A percentile compares a stretch with the other conserved stretches of the same genome.
These are phyloP conservation scores for Mobula birostris DNA, from an alignment of 2,113 vertebrate species.

Conservation along the genomic window DNA sequence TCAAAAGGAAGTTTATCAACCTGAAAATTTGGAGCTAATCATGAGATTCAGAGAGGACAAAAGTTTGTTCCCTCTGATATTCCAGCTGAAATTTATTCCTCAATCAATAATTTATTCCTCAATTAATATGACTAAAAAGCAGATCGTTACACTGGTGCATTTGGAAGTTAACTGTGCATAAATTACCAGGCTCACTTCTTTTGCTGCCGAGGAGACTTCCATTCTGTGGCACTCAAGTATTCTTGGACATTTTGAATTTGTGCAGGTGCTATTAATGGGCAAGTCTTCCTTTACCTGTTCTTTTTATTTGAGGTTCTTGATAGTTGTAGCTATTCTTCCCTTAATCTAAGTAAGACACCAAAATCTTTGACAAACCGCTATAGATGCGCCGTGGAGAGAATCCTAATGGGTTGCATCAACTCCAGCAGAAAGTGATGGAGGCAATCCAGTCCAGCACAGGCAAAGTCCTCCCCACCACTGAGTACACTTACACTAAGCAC, in stretches of 20 bases:
- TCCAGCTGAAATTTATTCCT: not conserved
- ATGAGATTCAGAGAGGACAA: not conserved
- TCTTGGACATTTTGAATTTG: no score
- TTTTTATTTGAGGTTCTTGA: not conserved
- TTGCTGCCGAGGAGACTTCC: no score
- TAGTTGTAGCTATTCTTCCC: not conserved
- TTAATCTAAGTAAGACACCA: not conserved
- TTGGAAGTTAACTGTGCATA: not conserved
- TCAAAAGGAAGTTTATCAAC: not conserved
- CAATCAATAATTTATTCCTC: not conserved
- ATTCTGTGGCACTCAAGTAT: no score
- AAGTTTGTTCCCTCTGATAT: not conserved
- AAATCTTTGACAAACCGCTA: no score
- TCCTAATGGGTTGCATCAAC: no score
- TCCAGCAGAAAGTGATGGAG: no score
- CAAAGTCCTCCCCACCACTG: no score
- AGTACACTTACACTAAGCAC: no score
- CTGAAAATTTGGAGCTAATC: not conserved
- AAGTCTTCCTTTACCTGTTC: not conserved
- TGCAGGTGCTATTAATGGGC: not conserved
- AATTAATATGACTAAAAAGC: not conserved
- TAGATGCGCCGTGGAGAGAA: no score
- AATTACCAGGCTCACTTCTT: no score
- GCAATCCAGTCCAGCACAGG: no score
- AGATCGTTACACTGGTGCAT: not conserved